Percentiles rank a stretch among this genome's conserved stretches.
Evolutionary conservation across 2,113 vertebrate species (phyloP).

Genomic region (Chaetura pelagica): DNA sequence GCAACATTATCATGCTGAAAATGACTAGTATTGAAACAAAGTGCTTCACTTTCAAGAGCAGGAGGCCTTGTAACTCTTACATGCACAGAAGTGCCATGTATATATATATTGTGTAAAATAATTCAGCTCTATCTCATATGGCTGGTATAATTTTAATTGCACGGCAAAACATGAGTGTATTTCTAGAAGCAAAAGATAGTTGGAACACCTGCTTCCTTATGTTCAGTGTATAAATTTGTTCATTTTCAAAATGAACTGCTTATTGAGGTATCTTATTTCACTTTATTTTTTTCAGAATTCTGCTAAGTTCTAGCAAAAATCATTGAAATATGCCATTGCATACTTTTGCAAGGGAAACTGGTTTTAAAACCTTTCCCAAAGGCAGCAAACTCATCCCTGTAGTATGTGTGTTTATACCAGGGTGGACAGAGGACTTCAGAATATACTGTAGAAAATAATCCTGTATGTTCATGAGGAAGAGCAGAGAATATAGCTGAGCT

Average conservation of each 20-base stretch:
- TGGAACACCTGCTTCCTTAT: conserved; percentile 36
- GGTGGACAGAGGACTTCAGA: background rate
- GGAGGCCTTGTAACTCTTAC: fast-evolving
- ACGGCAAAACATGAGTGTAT: conserved; percentile 7
- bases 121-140: conserved; percentile 16
- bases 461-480: background rate
- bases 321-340: background rate
- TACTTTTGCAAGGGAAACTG: background rate
- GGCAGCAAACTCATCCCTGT: background rate
- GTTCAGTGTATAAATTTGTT: background rate
- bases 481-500: conserved; percentile 1
- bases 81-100: background rate
- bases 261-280: background rate
- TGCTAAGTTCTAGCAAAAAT: background rate
- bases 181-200: conserved; percentile 40
- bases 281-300: background rate
- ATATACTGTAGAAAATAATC: conserved; percentile 7
- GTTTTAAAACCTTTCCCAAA: background rate
- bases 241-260: conserved; percentile 8
- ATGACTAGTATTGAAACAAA: background rate
- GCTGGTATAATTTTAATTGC: conserved; percentile 51
- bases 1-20: background rate
- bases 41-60: background rate
- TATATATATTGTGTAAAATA: background rate
- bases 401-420: conserved; percentile 8